phyloP scores from a whole-genome alignment of 1,140 invertebrate species.

The Nylanderia fulva region DNA sequence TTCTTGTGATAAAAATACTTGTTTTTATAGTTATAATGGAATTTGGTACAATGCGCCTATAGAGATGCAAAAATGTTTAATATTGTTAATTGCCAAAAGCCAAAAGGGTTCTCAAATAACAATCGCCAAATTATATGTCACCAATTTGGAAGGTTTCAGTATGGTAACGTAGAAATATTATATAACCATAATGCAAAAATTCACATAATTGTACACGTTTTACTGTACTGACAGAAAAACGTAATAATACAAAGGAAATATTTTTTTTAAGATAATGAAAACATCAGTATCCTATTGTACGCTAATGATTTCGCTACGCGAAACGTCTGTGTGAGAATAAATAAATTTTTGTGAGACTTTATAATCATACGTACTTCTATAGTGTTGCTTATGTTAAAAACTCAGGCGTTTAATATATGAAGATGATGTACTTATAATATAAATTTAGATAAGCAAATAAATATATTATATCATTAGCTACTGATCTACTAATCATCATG shows the following conservation, averaged over 20 bases:
- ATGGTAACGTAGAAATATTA: slow-evolving; percentile 17
- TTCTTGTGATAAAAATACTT: not conserved
- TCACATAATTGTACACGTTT: not conserved
- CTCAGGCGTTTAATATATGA: slow-evolving; percentile 5
- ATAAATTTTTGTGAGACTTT: not conserved
- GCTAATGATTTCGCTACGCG: slow-evolving; percentile 23
- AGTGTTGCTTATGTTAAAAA: not conserved
- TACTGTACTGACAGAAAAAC: not conserved
- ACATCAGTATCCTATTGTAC: slow-evolving; percentile 42
- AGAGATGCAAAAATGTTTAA: slow-evolving; percentile 18
- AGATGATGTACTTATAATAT: not conserved
- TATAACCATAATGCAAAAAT: not conserved
- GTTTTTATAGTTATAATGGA: slow-evolving; percentile 35
- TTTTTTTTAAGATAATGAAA: slow-evolving; percentile 41
- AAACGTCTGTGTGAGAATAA: not conserved
- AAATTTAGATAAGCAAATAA: too few relatives aligned
- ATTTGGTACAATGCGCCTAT: slow-evolving; percentile 27
- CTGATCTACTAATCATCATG: too few relatives aligned
- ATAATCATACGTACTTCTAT: not conserved
- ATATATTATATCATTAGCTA: too few relatives aligned
- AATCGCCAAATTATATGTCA: slow-evolving; percentile 20
- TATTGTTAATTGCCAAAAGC: slow-evolving; percentile 20
- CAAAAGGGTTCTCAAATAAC: not conserved
- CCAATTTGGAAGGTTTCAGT: slow-evolving; percentile 26
- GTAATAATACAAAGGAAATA: not conserved